Evolutionary conservation across 1,140 invertebrate genomes (phyloP), one percentile per base, ranked within the genome.

Genomic region (Geopemphigus sp.): DNA sequence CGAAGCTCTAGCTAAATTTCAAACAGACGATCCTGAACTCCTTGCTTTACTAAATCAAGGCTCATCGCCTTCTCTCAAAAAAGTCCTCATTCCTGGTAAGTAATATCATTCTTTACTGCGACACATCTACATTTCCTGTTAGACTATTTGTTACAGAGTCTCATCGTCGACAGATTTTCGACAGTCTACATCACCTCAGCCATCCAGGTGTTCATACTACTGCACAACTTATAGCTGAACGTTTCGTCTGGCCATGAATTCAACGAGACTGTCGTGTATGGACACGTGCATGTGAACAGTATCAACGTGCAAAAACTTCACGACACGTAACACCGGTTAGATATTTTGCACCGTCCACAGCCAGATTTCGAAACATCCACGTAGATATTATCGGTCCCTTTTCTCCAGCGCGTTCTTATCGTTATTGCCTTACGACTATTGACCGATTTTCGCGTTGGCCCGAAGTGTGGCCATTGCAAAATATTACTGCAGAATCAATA

Each of bases 241-340:
- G 84, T 76, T 88, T 83, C 81, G 84, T 87, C 15, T 88, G 87
- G 87, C 87, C 86, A 22, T 57, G 29, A 5, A 83, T 86, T 63
- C 81, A 82, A 19, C 82, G 82, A 70, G 83, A 86, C 78, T 80
- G 63, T 66, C 54, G 29, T 29, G 78, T 70, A 80, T 84, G 83
- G 83, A 39, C 82, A 14, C 72, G 59, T 47, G 45, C 24, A 5
- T 85, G 84, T 74, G 24, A 83, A 17, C 17, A 78, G 4, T 85
- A 84, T 74, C 84, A 86, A 82, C 64, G 74, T 64, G 12, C 81
- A 15, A 85, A 86, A 80, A 82, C 85, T 32, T 50, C 61, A 74
- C 63, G 45, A 22, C 24, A 73, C 47, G 59, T 61, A 63, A 63
- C 26, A 61, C 22, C 64, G 39, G n/a, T 66, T 17, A 19, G 64